phyloP scores from a whole-genome alignment of 2,113 vertebrate species.

The Eurypyga helias region DNA sequence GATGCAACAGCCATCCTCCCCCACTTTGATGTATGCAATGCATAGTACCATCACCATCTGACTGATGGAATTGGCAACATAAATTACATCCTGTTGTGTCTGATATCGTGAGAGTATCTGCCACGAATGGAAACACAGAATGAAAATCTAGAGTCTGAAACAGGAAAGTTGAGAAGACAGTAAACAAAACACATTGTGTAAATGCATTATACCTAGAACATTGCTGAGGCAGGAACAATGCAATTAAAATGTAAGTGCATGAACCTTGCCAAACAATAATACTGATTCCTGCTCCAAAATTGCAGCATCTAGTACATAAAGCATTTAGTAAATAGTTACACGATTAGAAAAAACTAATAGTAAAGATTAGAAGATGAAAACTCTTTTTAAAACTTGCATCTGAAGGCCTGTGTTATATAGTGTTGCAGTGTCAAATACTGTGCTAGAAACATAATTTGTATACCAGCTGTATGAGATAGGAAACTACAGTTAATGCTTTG shows the following conservation, averaged over 20 bases:
- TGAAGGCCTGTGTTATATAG: not conserved
- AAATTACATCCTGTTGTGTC: not conserved
- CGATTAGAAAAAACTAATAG: not conserved
- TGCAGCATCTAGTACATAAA: not conserved
- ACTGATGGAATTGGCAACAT: not conserved
- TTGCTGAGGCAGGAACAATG: not conserved
- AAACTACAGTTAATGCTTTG: not conserved
- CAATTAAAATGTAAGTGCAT: not conserved
- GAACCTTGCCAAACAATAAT: not conserved
- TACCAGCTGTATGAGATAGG: not conserved
- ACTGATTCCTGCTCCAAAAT: not conserved
- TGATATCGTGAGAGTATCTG: not conserved
- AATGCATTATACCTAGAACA: not conserved
- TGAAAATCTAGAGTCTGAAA: not conserved
- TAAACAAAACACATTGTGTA: not conserved
- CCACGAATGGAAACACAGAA: not conserved
- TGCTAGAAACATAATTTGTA: not conserved
- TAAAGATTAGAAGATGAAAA: not conserved
- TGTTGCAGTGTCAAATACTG: not conserved
- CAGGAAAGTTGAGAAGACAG: not conserved
- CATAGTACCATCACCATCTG: not conserved
- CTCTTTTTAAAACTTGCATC: rapidly evolving
- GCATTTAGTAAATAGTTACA: not conserved
- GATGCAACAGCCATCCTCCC: too few species aligned
- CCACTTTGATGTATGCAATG: too few species aligned